Conservation (phyloP, 2,797 vertebrate species). For the Neoniphon sammara region DNA sequence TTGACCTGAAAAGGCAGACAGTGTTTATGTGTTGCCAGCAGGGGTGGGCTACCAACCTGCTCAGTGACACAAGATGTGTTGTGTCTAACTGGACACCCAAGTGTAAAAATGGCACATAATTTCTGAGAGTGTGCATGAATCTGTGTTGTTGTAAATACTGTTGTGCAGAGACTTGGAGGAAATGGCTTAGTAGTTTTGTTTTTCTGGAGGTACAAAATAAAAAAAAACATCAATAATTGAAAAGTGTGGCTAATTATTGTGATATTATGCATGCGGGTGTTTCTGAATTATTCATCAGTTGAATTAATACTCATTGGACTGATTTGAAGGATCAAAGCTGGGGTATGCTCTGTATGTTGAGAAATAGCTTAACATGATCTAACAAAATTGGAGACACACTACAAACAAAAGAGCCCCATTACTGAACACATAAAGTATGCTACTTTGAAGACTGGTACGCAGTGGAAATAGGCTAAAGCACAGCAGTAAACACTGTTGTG, state of each 20-base stretch:
- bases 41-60: too few relatives aligned
- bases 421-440: not conserved
- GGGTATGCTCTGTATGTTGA: not conserved
- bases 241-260: conserved; percentile 25
- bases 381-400: not conserved
- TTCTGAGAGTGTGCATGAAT: not conserved
- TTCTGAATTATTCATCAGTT: conserved; percentile 40
- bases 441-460: conserved; percentile 3
- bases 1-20: not conserved
- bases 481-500: too few relatives aligned
- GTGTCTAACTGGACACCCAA: not conserved
- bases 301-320: conserved; percentile 36
- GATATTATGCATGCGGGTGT: conserved; percentile 32
- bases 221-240: conserved; percentile 29
- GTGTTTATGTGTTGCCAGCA: not conserved
- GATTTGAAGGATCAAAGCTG: conserved; percentile 38
- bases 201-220: conserved; percentile 18
- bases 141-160: not conserved
- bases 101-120: not conserved
- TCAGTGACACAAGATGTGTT: not conserved
- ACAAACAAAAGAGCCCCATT: conserved; percentile 4
- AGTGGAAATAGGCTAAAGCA: not conserved
- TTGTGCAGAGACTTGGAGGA: not conserved
- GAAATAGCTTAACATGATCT: conserved; percentile 3
- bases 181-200: not conserved